Evolutionary conservation across 2,113 vertebrate genomes (phyloP).

Genomic region (Psilopogon haemacephalus): DNA sequence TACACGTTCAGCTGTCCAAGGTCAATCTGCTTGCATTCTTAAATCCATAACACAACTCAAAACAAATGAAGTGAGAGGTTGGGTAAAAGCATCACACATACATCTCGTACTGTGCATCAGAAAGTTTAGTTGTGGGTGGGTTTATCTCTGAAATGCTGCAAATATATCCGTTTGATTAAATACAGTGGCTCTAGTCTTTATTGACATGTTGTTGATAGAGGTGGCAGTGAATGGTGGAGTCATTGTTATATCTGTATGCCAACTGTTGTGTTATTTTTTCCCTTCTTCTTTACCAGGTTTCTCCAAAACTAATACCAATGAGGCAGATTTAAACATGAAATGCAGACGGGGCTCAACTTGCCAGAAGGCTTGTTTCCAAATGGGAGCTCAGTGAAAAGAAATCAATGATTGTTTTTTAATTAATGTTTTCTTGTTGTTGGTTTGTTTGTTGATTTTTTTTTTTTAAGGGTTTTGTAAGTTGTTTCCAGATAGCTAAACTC

Average conservation of each 20-base stretch:
- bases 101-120: neutral
- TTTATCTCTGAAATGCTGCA: neutral
- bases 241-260: neutral
- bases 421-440: neutral
- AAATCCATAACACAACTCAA: neutral
- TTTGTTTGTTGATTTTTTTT: neutral
- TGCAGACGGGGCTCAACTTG: neutral
- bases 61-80: neutral
- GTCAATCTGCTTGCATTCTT: neutral
- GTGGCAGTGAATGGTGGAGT: neutral
- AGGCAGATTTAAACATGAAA: slow-evolving; percentile 80
- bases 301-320: slow-evolving; percentile 86
- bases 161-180: neutral
- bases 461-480: slow-evolving; percentile 41
- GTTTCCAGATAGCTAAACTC: slow-evolving; percentile 48
- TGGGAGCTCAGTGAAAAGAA: slow-evolving; percentile 32
- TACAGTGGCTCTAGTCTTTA: neutral
- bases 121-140: neutral
- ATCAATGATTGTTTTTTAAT: slow-evolving; percentile 26
- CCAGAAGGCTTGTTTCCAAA: slow-evolving; percentile 35
- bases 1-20: neutral
- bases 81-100: neutral
- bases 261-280: neutral
- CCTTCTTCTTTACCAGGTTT: slow-evolving; percentile 79
- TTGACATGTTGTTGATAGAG: neutral